Conservation (phyloP, 1,140 invertebrate genomes). For the Hormaphis cornu region DNA sequence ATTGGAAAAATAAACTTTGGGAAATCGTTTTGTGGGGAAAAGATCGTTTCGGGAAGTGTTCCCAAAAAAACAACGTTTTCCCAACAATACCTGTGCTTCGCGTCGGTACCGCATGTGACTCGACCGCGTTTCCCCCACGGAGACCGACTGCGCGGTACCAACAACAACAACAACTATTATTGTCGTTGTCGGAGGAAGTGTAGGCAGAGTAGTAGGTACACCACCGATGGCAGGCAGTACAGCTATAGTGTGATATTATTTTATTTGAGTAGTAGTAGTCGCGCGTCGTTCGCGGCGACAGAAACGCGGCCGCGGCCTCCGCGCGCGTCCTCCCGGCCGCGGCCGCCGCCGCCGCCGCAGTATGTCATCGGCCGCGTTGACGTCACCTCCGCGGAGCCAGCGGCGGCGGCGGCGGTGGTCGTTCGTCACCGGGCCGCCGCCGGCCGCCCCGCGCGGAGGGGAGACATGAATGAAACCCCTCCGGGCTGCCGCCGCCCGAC, state of each 20-base stretch:
- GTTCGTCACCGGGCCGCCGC: no score
- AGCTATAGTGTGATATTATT: background rate
- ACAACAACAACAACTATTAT: no score
- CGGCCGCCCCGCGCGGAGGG: background rate
- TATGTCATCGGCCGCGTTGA: background rate
- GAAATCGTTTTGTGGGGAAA: no score
- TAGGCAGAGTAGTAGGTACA: background rate
- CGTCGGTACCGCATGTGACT: no score
- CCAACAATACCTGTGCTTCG: no score
- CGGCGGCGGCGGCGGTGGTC: background rate
- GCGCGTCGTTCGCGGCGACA: background rate
- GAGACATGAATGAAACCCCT: slow-evolving; percentile 19
- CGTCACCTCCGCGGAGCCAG: background rate
- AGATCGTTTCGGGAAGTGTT: no score
- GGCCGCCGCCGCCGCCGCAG: background rate
- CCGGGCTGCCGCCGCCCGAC: slow-evolving; percentile 16
- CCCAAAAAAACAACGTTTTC: no score
- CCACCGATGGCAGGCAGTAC: slow-evolving; percentile 3
- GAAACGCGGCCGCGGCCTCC: background rate
- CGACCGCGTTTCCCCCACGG: no score
- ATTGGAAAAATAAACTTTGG: no score
- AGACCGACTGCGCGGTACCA: no score
- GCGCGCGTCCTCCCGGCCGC: background rate
- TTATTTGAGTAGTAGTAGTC: background rate
- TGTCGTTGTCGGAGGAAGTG: background rate